phyloP scores from a whole-genome alignment of 2,797 vertebrate genomes.

The Sebastes variabilis region DNA sequence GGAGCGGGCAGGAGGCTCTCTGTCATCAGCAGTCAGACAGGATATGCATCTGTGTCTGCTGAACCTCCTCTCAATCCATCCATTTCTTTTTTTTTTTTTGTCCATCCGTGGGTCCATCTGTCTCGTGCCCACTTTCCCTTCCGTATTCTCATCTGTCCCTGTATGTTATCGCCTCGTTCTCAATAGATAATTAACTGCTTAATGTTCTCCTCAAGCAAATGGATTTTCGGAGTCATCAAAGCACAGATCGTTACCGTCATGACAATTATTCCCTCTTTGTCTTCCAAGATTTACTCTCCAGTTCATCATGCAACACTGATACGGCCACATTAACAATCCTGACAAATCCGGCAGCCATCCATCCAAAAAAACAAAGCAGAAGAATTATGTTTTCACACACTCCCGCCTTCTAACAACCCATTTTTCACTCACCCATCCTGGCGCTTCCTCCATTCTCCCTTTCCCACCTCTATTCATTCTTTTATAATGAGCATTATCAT shows the following conservation, averaged over 20 bases:
- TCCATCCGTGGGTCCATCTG: slow-evolving; percentile 3
- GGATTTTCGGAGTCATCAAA: slow-evolving; percentile 48
- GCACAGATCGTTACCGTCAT: slow-evolving; percentile 32
- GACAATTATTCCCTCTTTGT: slow-evolving; percentile 23
- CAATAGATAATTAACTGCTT: slow-evolving; percentile 48
- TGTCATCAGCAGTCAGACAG: slow-evolving; percentile 45
- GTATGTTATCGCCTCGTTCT: slow-evolving; percentile 33
- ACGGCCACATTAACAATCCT: not conserved
- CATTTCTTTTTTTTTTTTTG: not conserved
- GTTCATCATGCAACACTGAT: slow-evolving; percentile 25
- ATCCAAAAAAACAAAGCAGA: slow-evolving; percentile 13
- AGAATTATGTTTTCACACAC: not conserved
- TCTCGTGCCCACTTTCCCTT: slow-evolving; percentile 10
- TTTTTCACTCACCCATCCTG: not conserved
- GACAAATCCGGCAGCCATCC: slow-evolving; percentile 9
- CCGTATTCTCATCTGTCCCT: slow-evolving; percentile 7
- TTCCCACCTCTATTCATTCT: not conserved
- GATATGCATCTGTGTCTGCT: slow-evolving; percentile 29
- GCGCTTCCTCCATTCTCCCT: not conserved
- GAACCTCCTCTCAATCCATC: slow-evolving; percentile 24
- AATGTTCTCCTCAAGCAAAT: slow-evolving; percentile 49
- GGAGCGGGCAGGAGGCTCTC: slow-evolving; percentile 30
- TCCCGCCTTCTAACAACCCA: not conserved
- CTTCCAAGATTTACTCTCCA: slow-evolving; percentile 6
- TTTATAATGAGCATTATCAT: slow-evolving; percentile 27